Base-by-base conservation (phyloP, 2,888 invertebrate species). In the Papilio gigon region DNA sequence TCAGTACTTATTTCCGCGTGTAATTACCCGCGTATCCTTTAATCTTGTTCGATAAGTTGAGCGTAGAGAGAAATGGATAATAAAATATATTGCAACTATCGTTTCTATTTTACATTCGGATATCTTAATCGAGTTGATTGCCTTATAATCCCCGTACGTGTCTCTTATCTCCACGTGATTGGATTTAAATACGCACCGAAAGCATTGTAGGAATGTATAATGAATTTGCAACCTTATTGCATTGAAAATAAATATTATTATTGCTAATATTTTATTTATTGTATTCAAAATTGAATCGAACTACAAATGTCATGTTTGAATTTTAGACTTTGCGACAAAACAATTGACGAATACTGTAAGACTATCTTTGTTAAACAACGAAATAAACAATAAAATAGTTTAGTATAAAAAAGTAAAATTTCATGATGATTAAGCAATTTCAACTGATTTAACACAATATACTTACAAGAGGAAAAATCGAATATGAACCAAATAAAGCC, bases 131-230 rank as follows among this genome's bases (percentile, higher is more conserved):
- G 77, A 77, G 74, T 77, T 86, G 84, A 87, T 86, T 85, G 83
- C 78, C 81, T 77, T 84, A 82, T 87, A 86, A 87, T 84, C 87
- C 84, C 58, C 63, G 82, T 77, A 84, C 86, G 86, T 86, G 86
- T 81, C 79, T 74, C 71, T 75, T 76, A 78, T 81, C 79, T 79
- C 77, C 77, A 78, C 81, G 79, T 73, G 78, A 75, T 71, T 67
- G 79, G 81, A 81, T 83, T 84, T 83, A 79, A 74, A 76, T 73
- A 53, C 27, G 35, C 8, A 20, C 44, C 44, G 20, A 47, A 58
- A 58, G 11, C 37, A 37, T 30, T 37, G 20, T 27, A 42, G 6
- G 47, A 25, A 25, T 22, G 22, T 3, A 50, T 5, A 25, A 25
- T 4, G 47, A 50, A 50, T 50, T 50, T 50, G 22, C 25, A n/a